phyloP scores from a whole-genome alignment of 2,797 vertebrate species.

The Kryptopterus vitreolus region DNA sequence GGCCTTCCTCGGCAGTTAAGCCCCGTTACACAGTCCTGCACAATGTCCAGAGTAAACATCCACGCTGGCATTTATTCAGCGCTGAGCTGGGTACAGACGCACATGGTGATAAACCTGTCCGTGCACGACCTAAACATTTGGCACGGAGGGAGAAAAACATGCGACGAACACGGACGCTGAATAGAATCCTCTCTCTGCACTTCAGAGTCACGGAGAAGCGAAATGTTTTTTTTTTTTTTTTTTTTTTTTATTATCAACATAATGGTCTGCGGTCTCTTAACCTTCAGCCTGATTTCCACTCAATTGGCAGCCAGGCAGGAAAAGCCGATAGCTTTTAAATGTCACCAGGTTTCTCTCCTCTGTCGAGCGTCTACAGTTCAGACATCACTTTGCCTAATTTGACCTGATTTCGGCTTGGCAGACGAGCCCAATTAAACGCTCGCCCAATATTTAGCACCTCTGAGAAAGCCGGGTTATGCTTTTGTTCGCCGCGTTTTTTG shows the following conservation, averaged over 20 bases:
- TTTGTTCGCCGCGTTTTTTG: neutral
- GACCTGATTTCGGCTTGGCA: slow-evolving; percentile 11
- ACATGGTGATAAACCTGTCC: slow-evolving; percentile 53
- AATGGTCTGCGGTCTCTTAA: slow-evolving; percentile 25
- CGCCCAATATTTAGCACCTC: neutral
- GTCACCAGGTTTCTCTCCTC: slow-evolving; percentile 43
- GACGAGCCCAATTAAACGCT: neutral
- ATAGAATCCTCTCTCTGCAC: neutral
- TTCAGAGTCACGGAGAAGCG: neutral
- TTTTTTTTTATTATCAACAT: slow-evolving; percentile 18
- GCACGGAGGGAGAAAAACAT: neutral
- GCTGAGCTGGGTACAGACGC: slow-evolving; percentile 23
- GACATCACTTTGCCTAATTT: slow-evolving; percentile 24
- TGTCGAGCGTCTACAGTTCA: neutral
- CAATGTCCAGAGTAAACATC: slow-evolving; percentile 64
- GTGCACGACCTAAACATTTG: slow-evolving; percentile 44
- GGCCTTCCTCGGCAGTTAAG: slow-evolving; percentile 64
- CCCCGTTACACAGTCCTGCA: slow-evolving; percentile 59
- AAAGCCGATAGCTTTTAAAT: slow-evolving; percentile 48
- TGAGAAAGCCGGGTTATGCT: neutral
- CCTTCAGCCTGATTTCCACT: slow-evolving; percentile 35
- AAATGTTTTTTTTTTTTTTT: too few species aligned
- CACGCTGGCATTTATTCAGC: slow-evolving; percentile 54
- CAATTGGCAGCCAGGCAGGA: slow-evolving; percentile 46
- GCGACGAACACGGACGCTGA: neutral